These are phyloP conservation scores for Bradypodion pumilum DNA, from an alignment of 2,797 vertebrate genomes.

Conservation along the genomic window DNA sequence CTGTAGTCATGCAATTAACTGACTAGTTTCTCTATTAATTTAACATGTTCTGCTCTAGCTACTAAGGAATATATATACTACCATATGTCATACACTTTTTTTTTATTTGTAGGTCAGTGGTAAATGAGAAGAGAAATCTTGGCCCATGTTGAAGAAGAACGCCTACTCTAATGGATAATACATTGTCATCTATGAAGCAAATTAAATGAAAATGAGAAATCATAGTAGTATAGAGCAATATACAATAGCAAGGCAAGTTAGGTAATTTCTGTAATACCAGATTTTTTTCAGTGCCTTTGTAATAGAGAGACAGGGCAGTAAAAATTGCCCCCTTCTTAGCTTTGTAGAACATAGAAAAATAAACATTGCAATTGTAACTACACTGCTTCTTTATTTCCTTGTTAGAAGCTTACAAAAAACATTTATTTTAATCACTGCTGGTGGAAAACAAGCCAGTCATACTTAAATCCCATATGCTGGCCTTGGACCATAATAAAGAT, in stretches of 20 bases:
- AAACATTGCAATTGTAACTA: not conserved
- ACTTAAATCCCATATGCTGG: no score
- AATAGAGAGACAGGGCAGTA: not conserved
- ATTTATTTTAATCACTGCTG: not conserved
- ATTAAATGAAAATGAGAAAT: not conserved
- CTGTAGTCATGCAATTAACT: not conserved
- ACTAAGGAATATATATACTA: no score
- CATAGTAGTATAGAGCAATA: not conserved
- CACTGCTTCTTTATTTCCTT: not conserved
- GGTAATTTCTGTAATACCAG: not conserved
- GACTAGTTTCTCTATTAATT: not conserved
- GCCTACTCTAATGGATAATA: no score
- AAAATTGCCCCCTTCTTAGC: not conserved
- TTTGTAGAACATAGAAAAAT: constrained; percentile 7
- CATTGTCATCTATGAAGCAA: not conserved
- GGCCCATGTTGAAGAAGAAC: not conserved
- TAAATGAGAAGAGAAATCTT: not conserved
- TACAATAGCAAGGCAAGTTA: not conserved
- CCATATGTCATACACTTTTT: not conserved
- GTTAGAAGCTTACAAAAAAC: no score
- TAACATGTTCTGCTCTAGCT: not conserved
- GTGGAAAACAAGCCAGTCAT: not conserved
- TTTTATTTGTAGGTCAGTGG: not conserved
- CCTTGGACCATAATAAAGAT: no score
- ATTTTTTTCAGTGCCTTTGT: not conserved